phyloP scores from a whole-genome alignment of 2,113 vertebrate genomes.

The Mionectes macconnelli region DNA sequence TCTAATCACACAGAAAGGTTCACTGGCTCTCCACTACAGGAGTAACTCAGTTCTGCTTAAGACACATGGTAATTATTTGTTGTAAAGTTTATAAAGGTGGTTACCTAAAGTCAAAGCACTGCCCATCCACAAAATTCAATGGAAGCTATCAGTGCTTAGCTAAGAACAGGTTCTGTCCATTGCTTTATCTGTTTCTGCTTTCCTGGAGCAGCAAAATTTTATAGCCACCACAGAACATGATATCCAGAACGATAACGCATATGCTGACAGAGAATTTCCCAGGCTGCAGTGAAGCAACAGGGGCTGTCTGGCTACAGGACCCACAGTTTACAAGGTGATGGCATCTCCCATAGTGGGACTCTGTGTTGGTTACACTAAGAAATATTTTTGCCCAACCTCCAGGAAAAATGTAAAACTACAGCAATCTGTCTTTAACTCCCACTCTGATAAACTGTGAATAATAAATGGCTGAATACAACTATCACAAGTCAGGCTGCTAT shows the following conservation, averaged over 20 bases:
- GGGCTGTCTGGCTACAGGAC: not conserved
- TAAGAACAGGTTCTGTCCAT: not conserved
- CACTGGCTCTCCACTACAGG: not conserved
- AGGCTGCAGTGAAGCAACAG: not conserved
- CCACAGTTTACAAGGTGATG: not conserved
- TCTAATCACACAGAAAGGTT: not conserved
- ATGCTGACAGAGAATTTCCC: not conserved
- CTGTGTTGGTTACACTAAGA: not conserved
- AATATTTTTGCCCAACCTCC: not conserved
- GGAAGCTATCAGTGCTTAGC: not conserved
- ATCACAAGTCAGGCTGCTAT: not conserved
- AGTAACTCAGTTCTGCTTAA: not conserved
- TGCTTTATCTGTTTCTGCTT: not conserved
- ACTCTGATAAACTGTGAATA: conserved; percentile 48
- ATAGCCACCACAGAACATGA: not conserved
- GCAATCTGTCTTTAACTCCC: conserved; percentile 34
- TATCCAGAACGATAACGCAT: not conserved
- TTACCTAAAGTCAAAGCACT: not conserved
- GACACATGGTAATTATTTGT: not conserved
- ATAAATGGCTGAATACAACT: conserved; percentile 30
- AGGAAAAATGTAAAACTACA: not conserved
- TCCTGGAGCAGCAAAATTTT: not conserved
- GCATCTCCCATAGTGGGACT: not conserved
- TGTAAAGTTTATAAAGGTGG: not conserved
- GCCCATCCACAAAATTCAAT: not conserved